Evolutionary conservation across 2,888 invertebrate genomes (phyloP), one percentile per base, ranked within the genome.

Genomic region (Nemapogon koenigi): DNA sequence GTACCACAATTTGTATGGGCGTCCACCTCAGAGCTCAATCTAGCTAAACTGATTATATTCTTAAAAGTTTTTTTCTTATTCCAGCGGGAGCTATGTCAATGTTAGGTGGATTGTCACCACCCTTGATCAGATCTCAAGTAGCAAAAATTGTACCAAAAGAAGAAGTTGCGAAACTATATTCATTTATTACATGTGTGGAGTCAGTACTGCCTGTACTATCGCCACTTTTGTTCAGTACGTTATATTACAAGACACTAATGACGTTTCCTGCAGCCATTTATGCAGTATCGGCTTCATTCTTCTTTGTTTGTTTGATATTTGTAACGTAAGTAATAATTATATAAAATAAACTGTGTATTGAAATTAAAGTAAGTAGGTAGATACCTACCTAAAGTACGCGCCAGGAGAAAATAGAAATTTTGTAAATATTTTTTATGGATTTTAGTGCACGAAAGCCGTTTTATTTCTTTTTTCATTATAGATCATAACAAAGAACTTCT

Each of bases 51-150:
- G n/a, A n/a, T n/a, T n/a, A n/a, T n/a, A n/a, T n/a, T n/a, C n/a
- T n/a, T n/a, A n/a, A n/a, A n/a, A n/a, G n/a, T n/a, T 16, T 29
- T n/a, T 32, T 32, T 33, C 35, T 29, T 4, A 22, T 41, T 41
- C 28, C 46, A 46, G 44, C 44, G 16, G 42, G 42, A 18, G 32
- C 37, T 14, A 35, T 43, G 37, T 42, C 46, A 14, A 42, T 43
- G 40, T 29, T 46, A 10, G 41, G 40, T 8, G 41, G 39, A 19
- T 22, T 46, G n/a, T 41, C 40, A 3, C 22, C 41, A 7, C 46
- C 46, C n/a, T 19, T 46, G 19, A 42, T 46, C 11, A 38, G 45
- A 7, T 46, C 46, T 8, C 43, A 41, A 32, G 39, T 45, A n/a
- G 41, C 43, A 13, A 45, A 43, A 42, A 38, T 46, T 10, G 37